Conservation (phyloP, 2,113 vertebrate species). For the Oceanites oceanicus region DNA sequence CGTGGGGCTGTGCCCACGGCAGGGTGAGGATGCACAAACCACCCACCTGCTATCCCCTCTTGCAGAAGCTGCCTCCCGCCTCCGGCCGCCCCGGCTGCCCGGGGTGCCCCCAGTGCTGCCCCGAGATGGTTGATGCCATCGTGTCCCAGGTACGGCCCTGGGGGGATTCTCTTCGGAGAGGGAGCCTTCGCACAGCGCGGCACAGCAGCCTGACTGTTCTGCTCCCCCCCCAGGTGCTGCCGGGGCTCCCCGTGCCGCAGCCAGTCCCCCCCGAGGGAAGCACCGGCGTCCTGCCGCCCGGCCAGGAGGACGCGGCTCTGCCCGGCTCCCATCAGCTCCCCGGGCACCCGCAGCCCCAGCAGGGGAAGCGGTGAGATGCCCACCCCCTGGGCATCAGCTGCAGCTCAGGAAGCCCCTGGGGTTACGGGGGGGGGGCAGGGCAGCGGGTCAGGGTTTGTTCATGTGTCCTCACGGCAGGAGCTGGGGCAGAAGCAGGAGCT, state of each 20-base stretch:
- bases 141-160: not conserved
- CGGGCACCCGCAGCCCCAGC: not conserved
- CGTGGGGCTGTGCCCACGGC: accelerated
- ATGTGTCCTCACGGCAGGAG: not conserved
- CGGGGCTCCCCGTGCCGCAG: not conserved
- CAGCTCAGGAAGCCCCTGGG: not conserved
- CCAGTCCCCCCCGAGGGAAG: accelerated
- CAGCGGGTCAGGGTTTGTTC: not conserved
- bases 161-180: not conserved
- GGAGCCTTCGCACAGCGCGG: not conserved
- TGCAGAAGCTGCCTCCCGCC: not conserved
- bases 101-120: not conserved
- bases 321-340: not conserved
- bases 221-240: not conserved
- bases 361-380: constrained; percentile 36
- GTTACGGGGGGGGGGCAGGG: accelerated
- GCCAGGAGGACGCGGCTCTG: not conserved
- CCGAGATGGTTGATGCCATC: not conserved
- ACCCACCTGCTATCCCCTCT: not conserved
- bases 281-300: not conserved
- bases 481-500: not conserved
- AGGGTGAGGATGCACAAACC: not conserved
- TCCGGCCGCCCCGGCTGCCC: not conserved
- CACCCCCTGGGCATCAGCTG: not conserved
- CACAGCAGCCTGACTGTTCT: not conserved